Evolutionary conservation across 2,888 invertebrate species (phyloP).

Genomic region (Plagodis pulveraria): DNA sequence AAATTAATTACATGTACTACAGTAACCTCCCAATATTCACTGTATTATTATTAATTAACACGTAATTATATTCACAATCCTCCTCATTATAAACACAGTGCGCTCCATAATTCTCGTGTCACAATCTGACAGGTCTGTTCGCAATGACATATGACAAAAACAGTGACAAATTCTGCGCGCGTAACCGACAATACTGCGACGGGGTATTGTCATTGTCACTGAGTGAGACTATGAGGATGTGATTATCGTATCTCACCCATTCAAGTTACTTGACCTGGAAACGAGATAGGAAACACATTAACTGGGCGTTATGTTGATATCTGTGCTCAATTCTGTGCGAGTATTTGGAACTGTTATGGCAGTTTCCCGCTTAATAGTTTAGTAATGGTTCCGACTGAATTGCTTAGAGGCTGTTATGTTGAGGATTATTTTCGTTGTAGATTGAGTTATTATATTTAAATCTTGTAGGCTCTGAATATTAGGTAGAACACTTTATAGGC

Average conservation of each 20-base stretch:
- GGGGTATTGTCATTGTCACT: too few species aligned
- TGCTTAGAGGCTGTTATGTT: too few species aligned
- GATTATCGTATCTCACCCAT: conserved; percentile 32
- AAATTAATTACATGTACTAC: too few species aligned
- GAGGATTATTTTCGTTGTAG: too few species aligned
- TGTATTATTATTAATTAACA: too few species aligned
- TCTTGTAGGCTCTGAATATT: too few species aligned
- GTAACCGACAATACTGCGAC: conserved; percentile 2
- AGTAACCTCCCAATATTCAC: too few species aligned
- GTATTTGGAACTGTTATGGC: conserved; percentile 7
- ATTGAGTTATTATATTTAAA: too few species aligned
- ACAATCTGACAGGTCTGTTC: conserved; percentile 14
- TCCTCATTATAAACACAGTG: background rate
- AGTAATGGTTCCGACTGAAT: background rate
- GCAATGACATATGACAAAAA: conserved; percentile 18
- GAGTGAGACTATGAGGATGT: conserved; percentile 10
- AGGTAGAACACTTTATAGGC: too few species aligned
- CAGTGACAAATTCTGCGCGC: conserved; percentile 25
- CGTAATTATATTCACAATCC: background rate
- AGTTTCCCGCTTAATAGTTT: conserved; percentile 2
- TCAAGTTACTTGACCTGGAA: conserved; percentile 38
- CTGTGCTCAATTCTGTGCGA: conserved; percentile 13
- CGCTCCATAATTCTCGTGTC: conserved; percentile 8
- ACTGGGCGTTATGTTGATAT: conserved; percentile 20
- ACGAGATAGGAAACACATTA: conserved; percentile 33